Percentiles rank a stretch among this genome's conserved stretches.
These are phyloP conservation scores for Micronisus gabar DNA, from an alignment of 2,113 vertebrate genomes.

Conservation along the genomic window DNA sequence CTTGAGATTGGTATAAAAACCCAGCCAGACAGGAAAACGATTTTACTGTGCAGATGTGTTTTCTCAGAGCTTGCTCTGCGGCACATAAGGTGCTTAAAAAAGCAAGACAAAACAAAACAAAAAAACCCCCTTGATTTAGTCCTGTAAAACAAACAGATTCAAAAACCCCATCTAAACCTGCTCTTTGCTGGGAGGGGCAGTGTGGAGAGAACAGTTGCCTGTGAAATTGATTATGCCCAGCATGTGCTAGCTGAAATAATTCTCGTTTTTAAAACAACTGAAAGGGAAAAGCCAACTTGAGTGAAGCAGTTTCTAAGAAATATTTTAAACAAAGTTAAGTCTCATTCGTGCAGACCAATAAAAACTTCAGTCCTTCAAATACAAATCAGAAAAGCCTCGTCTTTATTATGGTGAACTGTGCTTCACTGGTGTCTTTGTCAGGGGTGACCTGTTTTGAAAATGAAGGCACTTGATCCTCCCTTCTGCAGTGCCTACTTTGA, in stretches of 20 bases:
- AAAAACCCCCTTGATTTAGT: too few relatives aligned
- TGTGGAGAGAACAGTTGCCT: not conserved
- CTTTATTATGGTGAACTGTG: not conserved
- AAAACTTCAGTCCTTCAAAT: not conserved
- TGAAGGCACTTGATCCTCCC: not conserved
- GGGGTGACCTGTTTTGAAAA: not conserved
- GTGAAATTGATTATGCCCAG: not conserved
- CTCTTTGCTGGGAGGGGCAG: not conserved
- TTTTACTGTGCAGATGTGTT: not conserved
- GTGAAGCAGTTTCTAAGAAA: not conserved
- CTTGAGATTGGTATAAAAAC: not conserved
- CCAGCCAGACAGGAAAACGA: not conserved
- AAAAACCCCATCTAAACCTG: not conserved
- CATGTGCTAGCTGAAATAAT: not conserved
- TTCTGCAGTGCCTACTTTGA: not conserved
- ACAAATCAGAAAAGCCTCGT: not conserved
- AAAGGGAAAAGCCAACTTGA: not conserved
- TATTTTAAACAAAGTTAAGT: not conserved
- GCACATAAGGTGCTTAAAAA: not conserved
- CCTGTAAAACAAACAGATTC: not conserved
- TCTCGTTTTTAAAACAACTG: not conserved
- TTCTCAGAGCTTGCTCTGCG: not conserved
- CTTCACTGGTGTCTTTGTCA: accelerated
- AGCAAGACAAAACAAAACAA: not conserved
- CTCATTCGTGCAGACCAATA: accelerated